Evolutionary conservation across 2,888 invertebrate genomes (phyloP), one percentile per base, ranked within the genome.

Genomic region (Gryllus longicercus): DNA sequence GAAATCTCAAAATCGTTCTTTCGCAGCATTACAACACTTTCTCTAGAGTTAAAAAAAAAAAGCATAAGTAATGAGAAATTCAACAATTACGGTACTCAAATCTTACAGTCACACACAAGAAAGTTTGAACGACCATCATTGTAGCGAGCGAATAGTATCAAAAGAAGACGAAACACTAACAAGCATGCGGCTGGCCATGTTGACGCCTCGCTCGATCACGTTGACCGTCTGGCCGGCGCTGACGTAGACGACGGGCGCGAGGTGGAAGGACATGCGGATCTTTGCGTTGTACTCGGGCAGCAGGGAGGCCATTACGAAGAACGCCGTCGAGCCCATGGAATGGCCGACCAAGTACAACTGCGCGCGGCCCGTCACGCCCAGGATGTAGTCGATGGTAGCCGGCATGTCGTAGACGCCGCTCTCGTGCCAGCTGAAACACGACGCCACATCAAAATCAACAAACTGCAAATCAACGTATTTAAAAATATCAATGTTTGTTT

Each of bases 251-350:
- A 75, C 75, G 14, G 75, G 75, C 14, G 75, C 75, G 1, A 75
- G 21, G 23, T 16, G n/a, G 25, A 75, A 21, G 75, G 75, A 16
- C 3, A 21, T 21, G 14, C 18, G 75, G 23, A 75, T 25, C 75
- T 75, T 75, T 12, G 23, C 38, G 75, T 75, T 75, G 75, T 75
- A 75, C 25, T 75, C 75, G 25, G 75, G 75, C 75, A 8, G 75
- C 23, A 21, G 4, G 18, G 75, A 75, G 4, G 75, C 75, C 75
- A 75, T 75, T 14, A 75, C 75, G 75, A 25, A 75, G 23, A n/a
- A 75, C 75, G 25, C 38, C 21, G 75, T 75, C n/a, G 12, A n/a
- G 75, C 75, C 75, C 75, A 75, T 75, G 23, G 75, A 75, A 1
- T 75, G 75, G 4, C 23, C 75, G n/a, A 10, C 75, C 5, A 25